Evolutionary conservation across 2,888 invertebrate genomes (phyloP).

Genomic region (Pachycephus smyrnensis): DNA sequence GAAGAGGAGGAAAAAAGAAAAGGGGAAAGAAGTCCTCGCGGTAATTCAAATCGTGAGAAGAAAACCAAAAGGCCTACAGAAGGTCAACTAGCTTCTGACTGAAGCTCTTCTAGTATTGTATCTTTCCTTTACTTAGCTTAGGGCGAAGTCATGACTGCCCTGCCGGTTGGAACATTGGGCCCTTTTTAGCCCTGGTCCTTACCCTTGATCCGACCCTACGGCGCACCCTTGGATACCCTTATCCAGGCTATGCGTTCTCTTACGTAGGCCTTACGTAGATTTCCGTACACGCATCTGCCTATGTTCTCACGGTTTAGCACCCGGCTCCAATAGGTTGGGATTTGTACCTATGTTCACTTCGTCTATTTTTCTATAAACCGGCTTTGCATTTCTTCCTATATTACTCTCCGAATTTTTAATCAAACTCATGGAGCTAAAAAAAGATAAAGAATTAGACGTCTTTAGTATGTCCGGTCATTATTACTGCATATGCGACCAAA

Average conservation of each 20-base stretch:
- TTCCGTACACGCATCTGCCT: constrained; percentile 47
- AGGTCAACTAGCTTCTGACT: background rate
- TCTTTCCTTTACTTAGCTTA: background rate
- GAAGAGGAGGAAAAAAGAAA: background rate
- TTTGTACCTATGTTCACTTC: background rate
- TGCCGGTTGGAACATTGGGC: background rate
- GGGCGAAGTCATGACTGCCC: background rate
- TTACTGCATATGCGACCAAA: background rate
- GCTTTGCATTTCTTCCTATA: background rate
- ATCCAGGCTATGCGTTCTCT: constrained; percentile 4
- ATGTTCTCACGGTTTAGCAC: constrained; percentile 44
- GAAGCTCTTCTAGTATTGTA: background rate
- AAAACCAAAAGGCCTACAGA: background rate
- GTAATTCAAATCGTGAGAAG: background rate
- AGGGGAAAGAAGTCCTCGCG: background rate
- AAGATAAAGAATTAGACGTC: background rate
- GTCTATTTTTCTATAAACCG: background rate
- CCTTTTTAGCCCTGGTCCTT: constrained; percentile 3
- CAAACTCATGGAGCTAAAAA: background rate
- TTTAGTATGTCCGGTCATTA: background rate
- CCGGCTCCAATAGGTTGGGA: background rate
- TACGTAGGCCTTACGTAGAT: constrained; percentile 35
- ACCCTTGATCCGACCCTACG: constrained; percentile 2
- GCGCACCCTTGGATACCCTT: background rate
- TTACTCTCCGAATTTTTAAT: background rate